These are phyloP conservation scores for Macrotis lagotis DNA, from an alignment of 2,113 vertebrate species.

Conservation along the genomic window DNA sequence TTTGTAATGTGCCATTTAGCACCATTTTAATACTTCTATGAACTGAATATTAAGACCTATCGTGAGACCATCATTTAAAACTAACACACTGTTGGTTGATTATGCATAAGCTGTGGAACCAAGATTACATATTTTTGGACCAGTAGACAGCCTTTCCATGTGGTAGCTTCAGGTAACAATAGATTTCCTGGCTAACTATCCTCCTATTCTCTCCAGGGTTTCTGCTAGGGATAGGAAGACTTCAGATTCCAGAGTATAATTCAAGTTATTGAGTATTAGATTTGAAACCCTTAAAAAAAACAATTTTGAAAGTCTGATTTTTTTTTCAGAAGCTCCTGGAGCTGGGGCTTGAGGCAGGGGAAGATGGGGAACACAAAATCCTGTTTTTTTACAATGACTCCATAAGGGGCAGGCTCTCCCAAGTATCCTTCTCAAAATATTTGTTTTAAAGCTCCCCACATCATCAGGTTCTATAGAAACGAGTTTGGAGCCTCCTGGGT, in stretches of 20 bases:
- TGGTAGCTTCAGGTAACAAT: slow-evolving; percentile 33
- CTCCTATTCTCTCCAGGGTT: background rate
- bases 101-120: background rate
- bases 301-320: slow-evolving; percentile 12
- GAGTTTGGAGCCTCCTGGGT: background rate
- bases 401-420: background rate
- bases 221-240: slow-evolving; percentile 24
- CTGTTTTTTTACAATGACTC: background rate
- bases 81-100: slow-evolving; percentile 45
- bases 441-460: background rate
- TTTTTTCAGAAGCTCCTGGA: slow-evolving; percentile 3
- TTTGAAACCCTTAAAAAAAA: background rate
- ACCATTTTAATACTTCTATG: background rate
- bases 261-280: background rate
- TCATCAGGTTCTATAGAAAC: background rate
- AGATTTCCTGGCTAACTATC: background rate
- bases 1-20: background rate
- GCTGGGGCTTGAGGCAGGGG: background rate
- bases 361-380: background rate
- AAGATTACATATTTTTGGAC: background rate
- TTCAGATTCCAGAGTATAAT: fast-evolving
- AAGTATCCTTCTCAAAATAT: background rate
- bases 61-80: slow-evolving; percentile 14
- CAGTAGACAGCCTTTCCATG: background rate
- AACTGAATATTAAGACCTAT: slow-evolving; percentile 42